Evolutionary conservation across 1,140 invertebrate species (phyloP).

Genomic region (Orussus abietinus): DNA sequence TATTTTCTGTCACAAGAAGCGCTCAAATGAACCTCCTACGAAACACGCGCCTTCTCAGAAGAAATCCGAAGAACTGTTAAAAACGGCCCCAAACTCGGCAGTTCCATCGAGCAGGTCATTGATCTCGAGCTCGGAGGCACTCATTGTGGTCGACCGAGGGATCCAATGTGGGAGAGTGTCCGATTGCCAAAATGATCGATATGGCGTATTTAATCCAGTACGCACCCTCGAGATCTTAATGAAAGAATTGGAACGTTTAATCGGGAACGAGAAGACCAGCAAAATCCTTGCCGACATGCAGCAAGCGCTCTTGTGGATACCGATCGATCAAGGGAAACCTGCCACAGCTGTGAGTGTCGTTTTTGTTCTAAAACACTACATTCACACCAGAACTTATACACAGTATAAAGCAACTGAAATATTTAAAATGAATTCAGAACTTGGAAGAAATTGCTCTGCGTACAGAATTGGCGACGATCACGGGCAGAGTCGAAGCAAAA

Average conservation of each 20-base stretch:
- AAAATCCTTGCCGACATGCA: slow-evolving; percentile 31
- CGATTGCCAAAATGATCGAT: slow-evolving; percentile 21
- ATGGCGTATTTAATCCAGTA: slow-evolving; percentile 25
- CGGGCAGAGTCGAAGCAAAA: slow-evolving; percentile 19
- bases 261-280: slow-evolving; percentile 25
- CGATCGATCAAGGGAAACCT: slow-evolving; percentile 14
- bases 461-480: slow-evolving; percentile 18
- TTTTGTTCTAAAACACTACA: no score
- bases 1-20: slow-evolving; percentile 14
- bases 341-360: slow-evolving; percentile 15
- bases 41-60: slow-evolving; percentile 16
- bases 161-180: slow-evolving; percentile 26
- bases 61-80: slow-evolving; percentile 13
- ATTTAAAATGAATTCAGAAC: no score
- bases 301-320: slow-evolving; percentile 24
- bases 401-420: no score
- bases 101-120: slow-evolving; percentile 20
- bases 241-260: slow-evolving; percentile 23
- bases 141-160: slow-evolving; percentile 25
- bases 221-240: slow-evolving; percentile 27
- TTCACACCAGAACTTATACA: no score
- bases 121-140: slow-evolving; percentile 14
- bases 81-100: slow-evolving; percentile 2
- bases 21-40: slow-evolving; percentile 17
- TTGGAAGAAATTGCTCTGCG: slow-evolving; percentile 17